phyloP scores from a whole-genome alignment of 2,797 vertebrate species.

The Trachurus trachurus region DNA sequence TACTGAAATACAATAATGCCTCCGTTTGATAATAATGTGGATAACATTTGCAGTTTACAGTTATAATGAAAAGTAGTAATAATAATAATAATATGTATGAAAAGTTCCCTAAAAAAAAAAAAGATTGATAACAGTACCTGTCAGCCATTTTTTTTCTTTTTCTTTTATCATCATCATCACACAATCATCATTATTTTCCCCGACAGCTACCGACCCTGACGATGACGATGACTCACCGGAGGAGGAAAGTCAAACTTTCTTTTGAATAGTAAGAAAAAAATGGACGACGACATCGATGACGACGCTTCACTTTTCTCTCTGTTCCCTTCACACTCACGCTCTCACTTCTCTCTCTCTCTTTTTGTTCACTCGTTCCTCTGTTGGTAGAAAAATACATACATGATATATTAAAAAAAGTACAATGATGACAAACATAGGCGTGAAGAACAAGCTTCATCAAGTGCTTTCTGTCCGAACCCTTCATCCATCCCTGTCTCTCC shows the following conservation, averaged over 20 bases:
- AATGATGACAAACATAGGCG: conserved; percentile 79
- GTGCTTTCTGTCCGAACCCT: conserved; percentile 71
- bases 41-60: conserved; percentile 82
- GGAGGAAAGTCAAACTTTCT: conserved; percentile 59
- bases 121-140: conserved; percentile 84
- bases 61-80: conserved; percentile 81
- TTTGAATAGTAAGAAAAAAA: conserved; percentile 39
- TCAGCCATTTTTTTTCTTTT: conserved; percentile 70
- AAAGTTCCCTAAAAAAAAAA: conserved; percentile 68
- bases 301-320: conserved; percentile 44
- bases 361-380: conserved; percentile 68
- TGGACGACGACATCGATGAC: conserved; percentile 3
- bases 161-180: conserved; percentile 38
- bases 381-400: conserved; percentile 87
- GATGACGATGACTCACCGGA: conserved; percentile 7
- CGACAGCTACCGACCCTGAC: conserved; percentile 39
- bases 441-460: conserved; percentile 80
- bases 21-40: conserved; percentile 78
- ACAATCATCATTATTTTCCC: conserved; percentile 68
- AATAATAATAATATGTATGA: conserved; percentile 75
- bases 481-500: conserved; percentile 9
- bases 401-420: conserved; percentile 79
- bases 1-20: conserved; percentile 84
- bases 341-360: conserved; percentile 58
- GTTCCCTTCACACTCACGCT: conserved; percentile 75